Evolutionary conservation across 2,113 vertebrate genomes (phyloP).

Genomic region (Grammomys dolichurus): DNA sequence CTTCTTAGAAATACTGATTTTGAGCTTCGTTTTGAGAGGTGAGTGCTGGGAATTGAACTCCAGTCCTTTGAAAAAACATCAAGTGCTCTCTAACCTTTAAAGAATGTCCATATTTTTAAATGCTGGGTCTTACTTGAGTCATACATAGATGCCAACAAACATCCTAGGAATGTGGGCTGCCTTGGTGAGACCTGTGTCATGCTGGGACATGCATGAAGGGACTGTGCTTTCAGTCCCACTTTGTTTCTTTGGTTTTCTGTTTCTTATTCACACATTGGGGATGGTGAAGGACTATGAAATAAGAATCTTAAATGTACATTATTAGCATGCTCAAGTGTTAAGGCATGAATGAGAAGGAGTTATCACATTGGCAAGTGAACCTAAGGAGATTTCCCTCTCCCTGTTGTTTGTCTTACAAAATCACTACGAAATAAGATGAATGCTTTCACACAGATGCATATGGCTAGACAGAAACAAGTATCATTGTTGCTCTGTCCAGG

Average conservation of each 20-base stretch:
- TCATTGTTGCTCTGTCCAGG: fast-evolving
- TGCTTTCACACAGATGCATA: background rate
- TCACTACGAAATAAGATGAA: background rate
- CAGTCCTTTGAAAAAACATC: too few relatives aligned
- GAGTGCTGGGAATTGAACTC: background rate
- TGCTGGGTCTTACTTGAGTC: background rate
- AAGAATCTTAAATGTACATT: background rate
- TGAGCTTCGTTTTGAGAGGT: background rate
- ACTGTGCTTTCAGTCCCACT: background rate
- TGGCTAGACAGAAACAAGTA: background rate
- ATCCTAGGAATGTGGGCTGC: background rate
- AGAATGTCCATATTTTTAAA: background rate
- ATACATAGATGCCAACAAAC: background rate
- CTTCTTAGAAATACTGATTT: background rate
- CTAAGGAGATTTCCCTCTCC: background rate
- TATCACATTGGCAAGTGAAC: background rate
- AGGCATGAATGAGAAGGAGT: too few relatives aligned
- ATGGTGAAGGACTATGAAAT: background rate
- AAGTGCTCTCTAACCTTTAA: background rate
- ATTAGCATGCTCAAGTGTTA: background rate
- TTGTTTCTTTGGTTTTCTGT: background rate
- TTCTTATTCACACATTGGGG: background rate
- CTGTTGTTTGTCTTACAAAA: background rate
- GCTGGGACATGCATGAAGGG: background rate
- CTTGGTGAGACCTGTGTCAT: fast-evolving